Conservation (phyloP, 2,113 vertebrate species). For the Octodon degus region DNA sequence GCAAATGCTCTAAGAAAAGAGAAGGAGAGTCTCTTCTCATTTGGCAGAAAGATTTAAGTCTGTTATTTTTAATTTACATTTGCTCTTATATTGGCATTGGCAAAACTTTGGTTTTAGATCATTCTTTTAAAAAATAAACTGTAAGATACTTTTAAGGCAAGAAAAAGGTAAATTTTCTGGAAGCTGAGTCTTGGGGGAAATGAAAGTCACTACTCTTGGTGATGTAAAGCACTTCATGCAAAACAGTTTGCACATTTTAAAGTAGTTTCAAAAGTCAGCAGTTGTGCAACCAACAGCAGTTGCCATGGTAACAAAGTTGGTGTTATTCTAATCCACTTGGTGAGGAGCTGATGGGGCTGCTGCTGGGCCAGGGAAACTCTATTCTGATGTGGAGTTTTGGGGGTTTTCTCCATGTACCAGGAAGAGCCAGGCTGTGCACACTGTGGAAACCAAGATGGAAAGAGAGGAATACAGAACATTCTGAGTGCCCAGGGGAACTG, state of each 20-base stretch:
- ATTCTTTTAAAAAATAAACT: slow-evolving; percentile 18
- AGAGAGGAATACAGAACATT: background rate
- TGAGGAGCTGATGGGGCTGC: background rate
- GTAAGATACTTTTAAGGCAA: background rate
- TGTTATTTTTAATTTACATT: slow-evolving; percentile 2
- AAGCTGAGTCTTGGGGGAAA: background rate
- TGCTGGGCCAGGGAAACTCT: background rate
- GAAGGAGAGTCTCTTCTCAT: background rate
- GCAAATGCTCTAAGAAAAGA: background rate
- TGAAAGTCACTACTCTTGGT: background rate
- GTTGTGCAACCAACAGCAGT: slow-evolving; percentile 32
- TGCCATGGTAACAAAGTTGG: slow-evolving; percentile 61
- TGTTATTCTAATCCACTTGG: slow-evolving; percentile 42
- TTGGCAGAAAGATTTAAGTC: background rate
- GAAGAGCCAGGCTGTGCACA: background rate
- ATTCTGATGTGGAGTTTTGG: background rate
- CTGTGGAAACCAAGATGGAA: background rate
- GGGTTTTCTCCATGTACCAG: background rate
- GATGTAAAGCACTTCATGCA: slow-evolving; percentile 43
- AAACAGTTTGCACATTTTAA: slow-evolving; percentile 5
- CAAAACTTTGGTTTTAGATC: slow-evolving; percentile 49
- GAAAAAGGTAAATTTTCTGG: background rate
- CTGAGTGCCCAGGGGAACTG: background rate
- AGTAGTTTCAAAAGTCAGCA: slow-evolving; percentile 61
- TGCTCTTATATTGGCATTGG: background rate